Evolutionary conservation across 64 coral and sea anemone genomes (phyloP), one percentile per base, ranked within the genome.

Genomic region (Montipora sp.): DNA sequence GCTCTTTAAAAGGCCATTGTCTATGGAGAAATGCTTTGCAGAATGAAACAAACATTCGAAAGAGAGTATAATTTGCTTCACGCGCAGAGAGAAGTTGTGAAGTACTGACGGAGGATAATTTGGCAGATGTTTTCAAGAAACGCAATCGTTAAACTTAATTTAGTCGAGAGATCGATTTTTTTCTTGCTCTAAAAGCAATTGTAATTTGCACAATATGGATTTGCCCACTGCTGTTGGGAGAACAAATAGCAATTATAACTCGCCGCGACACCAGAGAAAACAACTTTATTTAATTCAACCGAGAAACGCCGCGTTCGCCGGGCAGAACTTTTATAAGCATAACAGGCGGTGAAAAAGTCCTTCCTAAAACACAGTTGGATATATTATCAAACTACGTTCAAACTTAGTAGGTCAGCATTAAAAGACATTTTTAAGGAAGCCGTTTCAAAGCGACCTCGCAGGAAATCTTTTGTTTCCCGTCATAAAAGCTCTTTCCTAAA

Each of bases 231-330:
- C 90, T 87, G 90, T 76, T 81, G 47, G 16, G 18, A 51, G 67
- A 57, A 91, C 90, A 75, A 83, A 87, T 78, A 92, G 65, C 81
- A 92, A 92, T 92, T 92, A 92, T 20, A 66, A 84, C 80, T 77
- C 50, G 57, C 57, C 51, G 20, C 48, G 23, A 77, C 51, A 77
- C 76, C 72, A 77, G 18, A 22, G 46, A 85, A 83, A 91, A 91
- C 78, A 83, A 82, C 50, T 91, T 53, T 46, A 49, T 81, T 83
- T 91, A 22, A 85, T 72, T 85, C 82, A 20, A 68, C 4, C 65
- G 65, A 85, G 19, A 69, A 49, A 48, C 36, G 65, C 44, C 65
- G 19, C 45, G 8, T 48, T 48, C n/a, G 66, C 44, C 48, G 65
- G 36, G 45, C 47, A 85, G 44, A 22, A 71, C 82, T 72, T 85